Evolutionary conservation across 2,888 invertebrate genomes (phyloP).

Genomic region (Meandrusa payeni): DNA sequence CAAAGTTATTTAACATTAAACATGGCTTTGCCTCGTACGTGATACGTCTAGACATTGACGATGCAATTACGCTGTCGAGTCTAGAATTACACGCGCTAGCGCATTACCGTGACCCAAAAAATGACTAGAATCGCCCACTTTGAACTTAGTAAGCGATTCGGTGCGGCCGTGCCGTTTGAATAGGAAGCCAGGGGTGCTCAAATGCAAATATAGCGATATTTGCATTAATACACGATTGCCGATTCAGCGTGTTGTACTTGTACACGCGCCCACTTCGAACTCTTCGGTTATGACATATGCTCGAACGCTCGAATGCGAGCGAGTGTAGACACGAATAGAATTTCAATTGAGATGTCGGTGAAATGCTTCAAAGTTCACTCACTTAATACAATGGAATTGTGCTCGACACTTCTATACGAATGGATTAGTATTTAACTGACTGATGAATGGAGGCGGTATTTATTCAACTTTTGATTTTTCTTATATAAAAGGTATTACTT

Average conservation of each 20-base stretch:
- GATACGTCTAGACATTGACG: conserved; percentile 26
- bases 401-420: background rate
- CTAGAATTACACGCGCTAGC: conserved; percentile 26
- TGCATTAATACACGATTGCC: conserved; percentile 63
- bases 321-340: conserved; percentile 45
- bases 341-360: conserved; percentile 40
- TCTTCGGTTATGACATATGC: conserved; percentile 75
- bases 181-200: conserved; percentile 40
- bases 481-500: too few relatives aligned
- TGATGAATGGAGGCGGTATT: too few relatives aligned
- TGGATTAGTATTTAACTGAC: background rate
- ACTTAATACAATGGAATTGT: conserved; percentile 10
- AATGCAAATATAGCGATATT: conserved; percentile 54
- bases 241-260: conserved; percentile 54
- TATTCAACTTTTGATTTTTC: too few relatives aligned
- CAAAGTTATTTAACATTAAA: too few relatives aligned
- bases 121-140: conserved; percentile 37
- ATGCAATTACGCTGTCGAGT: conserved; percentile 11
- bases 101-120: conserved; percentile 55
- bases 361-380: conserved; percentile 26
- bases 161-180: conserved; percentile 31
- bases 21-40: too few relatives aligned
- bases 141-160: conserved; percentile 44
- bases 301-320: conserved; percentile 45
- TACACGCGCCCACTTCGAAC: conserved; percentile 38